Evolutionary conservation across 2,888 invertebrate genomes (phyloP), one percentile per base, ranked within the genome.

Genomic region (Nymphalis c-album): DNA sequence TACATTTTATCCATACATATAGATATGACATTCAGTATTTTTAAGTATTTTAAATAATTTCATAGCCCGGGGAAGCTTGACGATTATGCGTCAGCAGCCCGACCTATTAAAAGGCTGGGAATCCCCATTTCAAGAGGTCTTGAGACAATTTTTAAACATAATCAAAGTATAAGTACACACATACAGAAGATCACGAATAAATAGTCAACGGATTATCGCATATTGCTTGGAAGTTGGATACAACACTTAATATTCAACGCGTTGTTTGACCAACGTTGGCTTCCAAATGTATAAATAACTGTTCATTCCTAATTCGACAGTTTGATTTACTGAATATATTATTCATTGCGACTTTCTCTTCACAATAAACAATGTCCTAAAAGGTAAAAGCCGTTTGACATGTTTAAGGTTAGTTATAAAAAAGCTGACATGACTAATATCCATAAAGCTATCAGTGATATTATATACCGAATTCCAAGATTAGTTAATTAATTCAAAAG

Each of bases 211-310:
- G 63, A 67, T 63, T 53, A 68, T 68, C 50, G 48, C 60, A 51
- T 59, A 57, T 46, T 64, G 50, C 57, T 68, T 31, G 48, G n/a
- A n/a, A n/a, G n/a, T n/a, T n/a, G n/a, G 35, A 53, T 20, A 48
- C 58, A 26, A n/a, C 16, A 59, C 48, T 64, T 64, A 40, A 59
- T 26, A 59, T 64, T 59, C 59, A 26, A 58, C 26, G 18, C 53
- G 4, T 17, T 22, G n/a, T 18, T 17, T 55, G 53, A 31, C 53
- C 58, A 51, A 45, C 10, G 57, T 46, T 26, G 22, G n/a, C 50
- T 26, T 18, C 50, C 64, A 51, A 64, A 64, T 58, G 64, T 58
- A 40, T 55, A 46, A 57, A 59, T 64, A 64, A 64, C 64, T 64
- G 64, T 64, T 58, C 50, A 7, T 20, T 64, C 57, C 57, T 59